These are phyloP conservation scores for Plecturocebus donacophilus DNA, from an alignment of 2,113 vertebrate genomes.

Conservation along the genomic window DNA sequence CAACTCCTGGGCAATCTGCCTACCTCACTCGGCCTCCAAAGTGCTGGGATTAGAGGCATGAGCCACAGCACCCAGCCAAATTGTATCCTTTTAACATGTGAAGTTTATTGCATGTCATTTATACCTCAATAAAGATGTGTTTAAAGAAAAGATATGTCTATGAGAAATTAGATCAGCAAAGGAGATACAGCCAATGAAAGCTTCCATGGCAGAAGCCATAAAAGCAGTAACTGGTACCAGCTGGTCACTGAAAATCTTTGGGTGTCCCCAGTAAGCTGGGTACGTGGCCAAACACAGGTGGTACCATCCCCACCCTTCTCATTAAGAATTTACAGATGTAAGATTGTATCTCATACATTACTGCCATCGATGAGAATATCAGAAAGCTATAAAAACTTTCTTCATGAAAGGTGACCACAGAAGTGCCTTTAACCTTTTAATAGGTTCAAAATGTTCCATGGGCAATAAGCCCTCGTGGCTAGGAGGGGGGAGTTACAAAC, in stretches of 20 bases:
- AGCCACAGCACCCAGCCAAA: too few relatives aligned
- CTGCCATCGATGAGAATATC: not conserved
- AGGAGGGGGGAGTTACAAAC: not conserved
- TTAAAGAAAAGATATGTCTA: not conserved
- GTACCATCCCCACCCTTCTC: not conserved
- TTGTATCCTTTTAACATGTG: not conserved
- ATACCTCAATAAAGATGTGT: not conserved
- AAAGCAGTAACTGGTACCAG: not conserved
- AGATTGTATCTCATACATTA: accelerated
- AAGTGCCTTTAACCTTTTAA: not conserved
- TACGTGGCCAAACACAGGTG: accelerated
- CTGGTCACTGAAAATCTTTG: not conserved
- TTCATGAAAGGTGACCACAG: not conserved
- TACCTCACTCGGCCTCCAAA: too few relatives aligned
- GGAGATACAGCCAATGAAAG: not conserved
- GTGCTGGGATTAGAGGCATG: too few relatives aligned
- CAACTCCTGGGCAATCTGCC: too few relatives aligned
- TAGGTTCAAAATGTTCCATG: not conserved
- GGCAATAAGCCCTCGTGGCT: not conserved
- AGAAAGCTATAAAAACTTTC: not conserved
- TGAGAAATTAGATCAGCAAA: not conserved
- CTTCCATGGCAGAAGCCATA: not conserved
- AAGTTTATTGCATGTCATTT: not conserved
- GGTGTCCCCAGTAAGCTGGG: not conserved
- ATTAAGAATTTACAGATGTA: not conserved